Base-by-base conservation (phyloP, 2,888 invertebrate species). In the Drosophila nigritarsus region DNA sequence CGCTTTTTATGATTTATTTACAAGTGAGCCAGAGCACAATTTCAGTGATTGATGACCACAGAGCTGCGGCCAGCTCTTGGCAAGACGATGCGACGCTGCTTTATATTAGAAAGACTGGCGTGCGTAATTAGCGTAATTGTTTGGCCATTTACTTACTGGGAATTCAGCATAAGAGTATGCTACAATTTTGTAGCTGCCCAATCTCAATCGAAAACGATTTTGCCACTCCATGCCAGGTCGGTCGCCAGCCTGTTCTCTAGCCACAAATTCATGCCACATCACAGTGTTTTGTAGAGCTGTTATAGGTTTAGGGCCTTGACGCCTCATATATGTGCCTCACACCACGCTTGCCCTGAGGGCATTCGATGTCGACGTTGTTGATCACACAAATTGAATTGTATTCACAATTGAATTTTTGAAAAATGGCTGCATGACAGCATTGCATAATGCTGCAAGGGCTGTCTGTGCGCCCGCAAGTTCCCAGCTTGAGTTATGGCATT, bases 331-430 rank as follows among this genome's bases (percentile, higher is more conserved):
- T 53, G 64, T n/a, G 3, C 36, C 18, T 8, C 51, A 55, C 13
- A 2, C 27, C 55, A 36, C 15, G 30, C 45, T 38, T 34, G 55
- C 45, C 72, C 66, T 61, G 40, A 54, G 68, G 73, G 65, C 89
- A 83, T 75, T 77, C 89, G 87, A 72, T 80, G 82, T 65, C 54
- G 76, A 53, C 72, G 78, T 69, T 76, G 80, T 74, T 87, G 82
- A 87, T 90, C 90, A 77, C 80, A 84, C 73, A 90, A 87, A 87
- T 90, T 87, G 89, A 90, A 87, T 87, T 89, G 82, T 77, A 80
- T 78, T 73, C 75, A 72, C 87, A 90, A 87, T 90, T 87, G 90
- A 89, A 90, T 90, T 89, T 86, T 70, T 83, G 83, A 87, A 85
- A 89, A 88, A 88, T 87, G 69, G 80, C 68, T 76, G 72, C 75